phyloP scores from a whole-genome alignment of 2,113 vertebrate genomes.

The Panthera leo region DNA sequence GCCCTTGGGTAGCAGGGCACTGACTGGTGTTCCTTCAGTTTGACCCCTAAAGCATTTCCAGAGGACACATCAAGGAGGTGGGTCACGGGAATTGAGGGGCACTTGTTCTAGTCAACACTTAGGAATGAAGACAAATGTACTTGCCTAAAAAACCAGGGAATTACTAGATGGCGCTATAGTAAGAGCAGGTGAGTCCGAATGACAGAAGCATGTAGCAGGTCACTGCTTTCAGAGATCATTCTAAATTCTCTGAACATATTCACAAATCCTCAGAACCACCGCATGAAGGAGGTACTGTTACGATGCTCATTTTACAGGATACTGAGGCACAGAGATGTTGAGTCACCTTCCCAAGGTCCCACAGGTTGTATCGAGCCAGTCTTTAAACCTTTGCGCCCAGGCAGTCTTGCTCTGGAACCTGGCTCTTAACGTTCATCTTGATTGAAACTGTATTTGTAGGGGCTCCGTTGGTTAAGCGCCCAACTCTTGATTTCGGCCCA shows the following conservation, averaged over 20 bases:
- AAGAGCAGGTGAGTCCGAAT: background rate
- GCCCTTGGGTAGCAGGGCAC: background rate
- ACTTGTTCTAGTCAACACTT: background rate
- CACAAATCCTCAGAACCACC: background rate
- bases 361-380: background rate
- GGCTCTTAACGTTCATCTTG: background rate
- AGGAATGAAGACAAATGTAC: background rate
- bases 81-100: background rate
- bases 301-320: background rate
- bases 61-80: background rate
- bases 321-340: background rate
- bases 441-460: background rate
- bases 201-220: rapidly evolving
- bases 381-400: background rate
- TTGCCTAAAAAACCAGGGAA: no score
- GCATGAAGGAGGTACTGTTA: background rate
- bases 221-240: no score
- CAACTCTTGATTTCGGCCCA: no score
- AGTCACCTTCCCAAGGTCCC: background rate
- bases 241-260: background rate
- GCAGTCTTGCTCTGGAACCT: background rate
- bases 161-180: rapidly evolving
- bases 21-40: background rate
- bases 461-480: no score
- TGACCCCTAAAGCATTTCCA: background rate